Conservation (phyloP, 2,888 invertebrate species). For the Lasioglossum malachurum region DNA sequence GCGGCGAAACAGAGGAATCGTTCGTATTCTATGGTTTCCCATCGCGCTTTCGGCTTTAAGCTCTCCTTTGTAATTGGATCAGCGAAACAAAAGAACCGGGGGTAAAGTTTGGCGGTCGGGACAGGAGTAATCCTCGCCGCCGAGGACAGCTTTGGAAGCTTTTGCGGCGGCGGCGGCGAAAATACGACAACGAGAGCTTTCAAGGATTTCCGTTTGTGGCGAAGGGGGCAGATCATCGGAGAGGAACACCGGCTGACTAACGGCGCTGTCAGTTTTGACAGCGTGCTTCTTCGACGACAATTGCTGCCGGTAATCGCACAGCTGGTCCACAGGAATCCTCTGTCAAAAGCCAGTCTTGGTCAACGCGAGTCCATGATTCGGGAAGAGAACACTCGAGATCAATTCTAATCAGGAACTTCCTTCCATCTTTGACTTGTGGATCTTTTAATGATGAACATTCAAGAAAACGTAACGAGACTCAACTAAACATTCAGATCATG, state of each 20-base stretch:
- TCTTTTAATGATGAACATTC: too few relatives aligned
- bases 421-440: too few relatives aligned
- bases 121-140: slow-evolving; percentile 47
- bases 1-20: slow-evolving; percentile 43
- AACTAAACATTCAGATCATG: too few relatives aligned
- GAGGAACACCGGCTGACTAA: neutral
- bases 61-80: slow-evolving; percentile 56
- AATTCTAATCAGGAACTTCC: too few relatives aligned
- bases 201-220: slow-evolving; percentile 34
- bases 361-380: neutral
- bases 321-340: neutral
- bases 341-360: neutral
- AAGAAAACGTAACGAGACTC: too few relatives aligned
- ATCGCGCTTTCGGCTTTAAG: slow-evolving; percentile 52
- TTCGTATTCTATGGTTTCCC: slow-evolving; percentile 48
- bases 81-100: slow-evolving; percentile 51
- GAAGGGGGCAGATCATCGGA: neutral
- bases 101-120: slow-evolving; percentile 49
- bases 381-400: neutral
- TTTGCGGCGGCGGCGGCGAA: neutral
- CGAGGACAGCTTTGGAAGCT: slow-evolving; percentile 36
- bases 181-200: slow-evolving; percentile 42
- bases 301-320: neutral
- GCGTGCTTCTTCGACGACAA: neutral
- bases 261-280: neutral